These are phyloP conservation scores for Microtus montanus DNA, from an alignment of 2,113 vertebrate species.

Conservation along the genomic window DNA sequence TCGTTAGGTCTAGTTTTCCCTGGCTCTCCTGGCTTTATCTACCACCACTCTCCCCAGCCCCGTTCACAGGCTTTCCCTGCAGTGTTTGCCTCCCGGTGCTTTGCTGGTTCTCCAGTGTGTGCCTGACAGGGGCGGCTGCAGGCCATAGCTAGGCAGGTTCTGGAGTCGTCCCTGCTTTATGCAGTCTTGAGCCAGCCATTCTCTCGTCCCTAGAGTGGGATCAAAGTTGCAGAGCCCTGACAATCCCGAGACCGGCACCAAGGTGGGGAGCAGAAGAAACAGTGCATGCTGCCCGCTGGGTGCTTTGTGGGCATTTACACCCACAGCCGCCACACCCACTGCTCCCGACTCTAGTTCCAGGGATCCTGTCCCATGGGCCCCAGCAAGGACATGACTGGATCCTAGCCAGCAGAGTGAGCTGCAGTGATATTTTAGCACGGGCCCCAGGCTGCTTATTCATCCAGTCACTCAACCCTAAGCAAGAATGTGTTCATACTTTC, in stretches of 20 bases:
- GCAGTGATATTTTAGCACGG: conserved; percentile 37
- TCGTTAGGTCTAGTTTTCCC: too few relatives aligned
- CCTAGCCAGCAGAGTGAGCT: conserved; percentile 25
- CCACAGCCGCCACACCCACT: fast-evolving
- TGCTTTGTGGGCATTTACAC: fast-evolving
- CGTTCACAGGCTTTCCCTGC: not conserved
- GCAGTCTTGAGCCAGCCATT: not conserved
- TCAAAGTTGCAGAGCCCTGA: fast-evolving
- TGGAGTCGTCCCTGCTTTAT: not conserved
- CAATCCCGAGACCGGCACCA: fast-evolving
- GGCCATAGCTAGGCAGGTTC: not conserved
- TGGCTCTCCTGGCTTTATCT: not conserved
- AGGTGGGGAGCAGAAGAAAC: not conserved
- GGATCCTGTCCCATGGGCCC: not conserved
- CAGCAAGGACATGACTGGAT: conserved; percentile 31
- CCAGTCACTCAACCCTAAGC: conserved; percentile 59
- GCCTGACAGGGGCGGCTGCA: not conserved
- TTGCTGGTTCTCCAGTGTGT: not conserved
- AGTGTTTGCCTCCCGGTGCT: not conserved
- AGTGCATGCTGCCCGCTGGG: fast-evolving
- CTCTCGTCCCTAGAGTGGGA: not conserved
- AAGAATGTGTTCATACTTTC: conserved; percentile 73
- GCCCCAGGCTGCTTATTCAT: conserved; percentile 43
- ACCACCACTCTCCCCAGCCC: not conserved
- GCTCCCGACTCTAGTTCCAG: not conserved